Conservation (phyloP, 2,888 invertebrate genomes). For the Congeria kusceri region DNA sequence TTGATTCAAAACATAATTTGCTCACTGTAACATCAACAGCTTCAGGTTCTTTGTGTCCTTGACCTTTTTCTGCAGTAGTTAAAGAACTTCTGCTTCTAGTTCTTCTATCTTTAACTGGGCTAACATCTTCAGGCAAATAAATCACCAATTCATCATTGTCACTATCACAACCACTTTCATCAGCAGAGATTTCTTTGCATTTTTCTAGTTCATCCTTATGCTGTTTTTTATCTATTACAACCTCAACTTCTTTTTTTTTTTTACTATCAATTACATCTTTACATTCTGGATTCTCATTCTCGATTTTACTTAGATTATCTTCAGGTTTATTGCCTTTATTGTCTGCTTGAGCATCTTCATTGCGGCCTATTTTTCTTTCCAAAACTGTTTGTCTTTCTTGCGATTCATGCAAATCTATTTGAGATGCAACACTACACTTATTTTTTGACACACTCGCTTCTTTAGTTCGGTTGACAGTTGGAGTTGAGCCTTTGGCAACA, state of each 20-base stretch:
- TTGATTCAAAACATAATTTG: too few species aligned
- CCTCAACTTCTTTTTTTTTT: not conserved
- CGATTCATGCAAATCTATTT: too few species aligned
- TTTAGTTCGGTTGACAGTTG: too few species aligned
- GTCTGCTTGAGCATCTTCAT: too few species aligned
- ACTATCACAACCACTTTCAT: slow-evolving; percentile 29
- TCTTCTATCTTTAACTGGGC: not conserved
- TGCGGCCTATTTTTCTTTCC: too few species aligned
- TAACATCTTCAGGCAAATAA: slow-evolving; percentile 31
- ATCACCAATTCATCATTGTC: slow-evolving; percentile 51
- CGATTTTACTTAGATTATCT: not conserved
- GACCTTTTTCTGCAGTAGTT: not conserved
- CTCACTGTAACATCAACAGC: too few species aligned
- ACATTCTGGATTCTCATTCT: not conserved
- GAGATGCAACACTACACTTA: too few species aligned
- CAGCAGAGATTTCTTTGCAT: not conserved
- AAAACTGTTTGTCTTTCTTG: too few species aligned
- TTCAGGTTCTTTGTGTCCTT: not conserved
- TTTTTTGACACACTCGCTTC: too few species aligned
- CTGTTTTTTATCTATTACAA: not conserved
- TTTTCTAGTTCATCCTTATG: not conserved
- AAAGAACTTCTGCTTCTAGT: not conserved
- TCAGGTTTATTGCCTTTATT: not conserved
- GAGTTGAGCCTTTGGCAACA: too few species aligned
- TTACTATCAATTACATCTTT: not conserved